phyloP scores from a whole-genome alignment of 1,140 invertebrate genomes.

The Riptortus pedestris region DNA sequence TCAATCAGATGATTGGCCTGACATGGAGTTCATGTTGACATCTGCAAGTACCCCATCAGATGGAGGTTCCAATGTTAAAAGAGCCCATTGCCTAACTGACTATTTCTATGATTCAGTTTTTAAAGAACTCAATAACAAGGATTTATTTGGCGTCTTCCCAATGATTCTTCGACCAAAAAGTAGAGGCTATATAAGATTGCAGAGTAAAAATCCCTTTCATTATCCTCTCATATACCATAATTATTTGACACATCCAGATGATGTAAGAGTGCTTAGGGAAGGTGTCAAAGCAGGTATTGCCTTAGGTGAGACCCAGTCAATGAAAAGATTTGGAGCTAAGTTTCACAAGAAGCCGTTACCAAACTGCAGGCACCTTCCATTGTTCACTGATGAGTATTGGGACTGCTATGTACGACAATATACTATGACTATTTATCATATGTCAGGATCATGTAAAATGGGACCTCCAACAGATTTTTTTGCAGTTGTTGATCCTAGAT shows the following conservation, averaged over 20 bases:
- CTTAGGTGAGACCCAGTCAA: conserved; percentile 46
- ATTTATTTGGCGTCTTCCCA: conserved; percentile 68
- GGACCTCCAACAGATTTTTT: conserved; percentile 59
- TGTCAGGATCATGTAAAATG: conserved; percentile 68
- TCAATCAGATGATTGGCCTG: conserved; percentile 71
- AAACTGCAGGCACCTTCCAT: conserved; percentile 63
- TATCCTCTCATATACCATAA: conserved; percentile 83
- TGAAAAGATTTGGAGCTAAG: conserved; percentile 54
- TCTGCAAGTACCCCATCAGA: conserved; percentile 69
- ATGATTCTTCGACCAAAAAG: conserved; percentile 81
- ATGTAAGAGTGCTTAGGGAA: conserved; percentile 65
- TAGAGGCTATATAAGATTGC: conserved; percentile 62
- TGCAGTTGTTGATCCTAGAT: conserved; percentile 69
- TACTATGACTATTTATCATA: conserved; percentile 78
- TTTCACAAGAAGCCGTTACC: conserved; percentile 61
- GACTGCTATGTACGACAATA: conserved; percentile 64
- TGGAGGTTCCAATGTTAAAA: conserved; percentile 54
- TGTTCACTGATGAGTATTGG: conserved; percentile 75
- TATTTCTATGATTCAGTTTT: conserved; percentile 68
- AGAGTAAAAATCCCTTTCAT: conserved; percentile 65
- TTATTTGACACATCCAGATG: conserved; percentile 71
- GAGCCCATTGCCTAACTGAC: conserved; percentile 64
- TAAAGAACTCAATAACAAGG: conserved; percentile 53
- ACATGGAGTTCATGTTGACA: conserved; percentile 81
- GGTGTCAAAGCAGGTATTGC: conserved; percentile 75